Conservation (phyloP, 2,797 vertebrate genomes). For the Anguilla anguilla region DNA sequence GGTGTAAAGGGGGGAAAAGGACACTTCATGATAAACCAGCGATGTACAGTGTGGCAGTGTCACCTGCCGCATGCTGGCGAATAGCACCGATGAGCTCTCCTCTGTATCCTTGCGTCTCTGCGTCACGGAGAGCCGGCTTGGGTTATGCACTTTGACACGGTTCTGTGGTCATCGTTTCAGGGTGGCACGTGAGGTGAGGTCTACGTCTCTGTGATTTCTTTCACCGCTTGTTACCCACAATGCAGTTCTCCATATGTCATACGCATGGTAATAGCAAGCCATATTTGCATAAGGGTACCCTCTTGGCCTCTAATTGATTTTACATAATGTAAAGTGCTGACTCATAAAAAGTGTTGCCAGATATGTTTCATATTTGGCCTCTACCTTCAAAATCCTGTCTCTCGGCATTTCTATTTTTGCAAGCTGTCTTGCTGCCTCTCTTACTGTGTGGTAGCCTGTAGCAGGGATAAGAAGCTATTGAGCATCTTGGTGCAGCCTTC, state of each 20-base stretch:
- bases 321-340: slow-evolving; percentile 6
- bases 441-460: not conserved
- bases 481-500: not conserved
- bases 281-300: slow-evolving; percentile 3
- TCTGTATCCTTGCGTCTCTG: not conserved
- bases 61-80: not conserved
- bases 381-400: not conserved
- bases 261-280: not conserved
- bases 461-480: not conserved
- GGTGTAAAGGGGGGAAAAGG: not conserved
- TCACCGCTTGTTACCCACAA: not conserved
- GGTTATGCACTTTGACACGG: not conserved
- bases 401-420: not conserved
- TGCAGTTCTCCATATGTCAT: not conserved
- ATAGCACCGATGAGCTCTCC: not conserved
- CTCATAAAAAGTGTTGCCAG: not conserved
- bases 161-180: not conserved
- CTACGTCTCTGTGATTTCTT: not conserved
- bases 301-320: not conserved
- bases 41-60: not conserved
- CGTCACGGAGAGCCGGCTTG: not conserved
- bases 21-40: not conserved
- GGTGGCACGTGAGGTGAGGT: not conserved
- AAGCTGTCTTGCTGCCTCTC: not conserved
- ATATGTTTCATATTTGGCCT: not conserved